A percentile compares a stretch with the other conserved stretches of the same genome.
Conservation (phyloP, 2,797 vertebrate species). For the Erpetoichthys calabaricus region DNA sequence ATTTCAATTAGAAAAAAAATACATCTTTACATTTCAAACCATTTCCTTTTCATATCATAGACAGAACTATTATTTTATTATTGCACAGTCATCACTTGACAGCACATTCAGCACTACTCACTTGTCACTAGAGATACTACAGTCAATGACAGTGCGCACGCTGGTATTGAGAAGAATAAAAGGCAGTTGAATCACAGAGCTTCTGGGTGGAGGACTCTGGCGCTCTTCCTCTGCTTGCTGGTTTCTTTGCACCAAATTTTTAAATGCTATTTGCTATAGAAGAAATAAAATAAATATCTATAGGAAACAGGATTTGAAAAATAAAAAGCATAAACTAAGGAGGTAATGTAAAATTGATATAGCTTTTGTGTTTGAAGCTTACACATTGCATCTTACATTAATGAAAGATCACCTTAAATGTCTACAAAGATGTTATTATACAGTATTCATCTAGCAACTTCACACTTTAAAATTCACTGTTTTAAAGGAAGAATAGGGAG, state of each 20-base stretch:
- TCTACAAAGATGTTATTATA: too few species aligned
- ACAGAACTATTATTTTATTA: too few species aligned
- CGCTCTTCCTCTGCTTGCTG: slow-evolving; percentile 54
- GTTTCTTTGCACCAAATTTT: slow-evolving; percentile 74
- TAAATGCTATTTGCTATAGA: slow-evolving; percentile 72
- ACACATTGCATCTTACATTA: too few species aligned
- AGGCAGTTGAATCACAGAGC: slow-evolving; percentile 66
- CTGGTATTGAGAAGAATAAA: slow-evolving; percentile 75
- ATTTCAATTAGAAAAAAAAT: not conserved
- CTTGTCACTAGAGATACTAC: slow-evolving; percentile 78
- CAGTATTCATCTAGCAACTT: too few species aligned
- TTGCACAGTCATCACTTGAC: too few species aligned
- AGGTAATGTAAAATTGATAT: too few species aligned
- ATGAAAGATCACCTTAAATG: too few species aligned
- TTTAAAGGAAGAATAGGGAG: not conserved
- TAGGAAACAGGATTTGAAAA: too few species aligned
- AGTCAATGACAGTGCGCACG: slow-evolving; percentile 70
- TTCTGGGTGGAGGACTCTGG: slow-evolving; percentile 49
- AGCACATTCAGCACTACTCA: slow-evolving; percentile 47
- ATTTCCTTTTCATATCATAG: not conserved
- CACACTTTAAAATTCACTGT: too few species aligned
- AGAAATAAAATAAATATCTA: slow-evolving; percentile 8
- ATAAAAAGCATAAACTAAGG: too few species aligned
- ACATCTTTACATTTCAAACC: not conserved
- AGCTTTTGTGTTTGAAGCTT: too few species aligned